Percentiles rank a stretch among this genome's conserved stretches.
phyloP scores from a whole-genome alignment of 2,888 invertebrate genomes.

The Allacma fusca region DNA sequence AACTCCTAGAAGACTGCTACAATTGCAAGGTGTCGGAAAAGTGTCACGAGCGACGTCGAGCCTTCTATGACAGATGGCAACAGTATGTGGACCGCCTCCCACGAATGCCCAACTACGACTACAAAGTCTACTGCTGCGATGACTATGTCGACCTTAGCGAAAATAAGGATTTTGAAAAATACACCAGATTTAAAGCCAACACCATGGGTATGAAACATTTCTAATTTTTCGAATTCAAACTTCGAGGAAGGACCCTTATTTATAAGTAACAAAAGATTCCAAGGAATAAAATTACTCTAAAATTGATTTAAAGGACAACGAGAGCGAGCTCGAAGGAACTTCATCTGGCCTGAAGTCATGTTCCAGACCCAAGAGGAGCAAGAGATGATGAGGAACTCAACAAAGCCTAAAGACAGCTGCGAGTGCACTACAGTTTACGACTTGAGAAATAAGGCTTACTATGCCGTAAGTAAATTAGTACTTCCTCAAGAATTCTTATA shows the following conservation, averaged over 20 bases:
- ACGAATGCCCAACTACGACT: conserved; percentile 54
- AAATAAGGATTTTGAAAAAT: conserved; percentile 53
- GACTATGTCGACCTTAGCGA: conserved; percentile 56
- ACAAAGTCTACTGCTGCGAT: conserved; percentile 56
- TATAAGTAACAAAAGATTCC: too few relatives aligned
- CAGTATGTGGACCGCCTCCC: conserved; percentile 47
- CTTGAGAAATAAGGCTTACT: neutral
- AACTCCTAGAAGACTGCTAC: conserved; percentile 46
- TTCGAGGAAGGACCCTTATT: too few relatives aligned
- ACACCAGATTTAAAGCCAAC: conserved; percentile 45
- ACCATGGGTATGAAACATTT: conserved; percentile 48
- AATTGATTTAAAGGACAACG: conserved; percentile 47
- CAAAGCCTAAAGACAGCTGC: conserved; percentile 45
- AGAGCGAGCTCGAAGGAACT: conserved; percentile 48
- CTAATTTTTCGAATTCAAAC: too few relatives aligned
- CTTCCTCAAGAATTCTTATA: too few relatives aligned
- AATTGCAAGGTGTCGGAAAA: conserved; percentile 49
- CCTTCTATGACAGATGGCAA: conserved; percentile 56
- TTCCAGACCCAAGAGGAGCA: conserved; percentile 48
- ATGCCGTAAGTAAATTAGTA: conserved; percentile 38
- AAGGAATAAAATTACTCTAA: conserved; percentile 15
- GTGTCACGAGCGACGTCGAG: conserved; percentile 48
- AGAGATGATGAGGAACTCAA: conserved; percentile 41
- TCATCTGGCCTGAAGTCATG: conserved; percentile 49
- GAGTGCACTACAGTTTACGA: conserved; percentile 9